Evolutionary conservation across 2,888 invertebrate species (phyloP).

Genomic region (Cataglyphis rosenhaueri): DNA sequence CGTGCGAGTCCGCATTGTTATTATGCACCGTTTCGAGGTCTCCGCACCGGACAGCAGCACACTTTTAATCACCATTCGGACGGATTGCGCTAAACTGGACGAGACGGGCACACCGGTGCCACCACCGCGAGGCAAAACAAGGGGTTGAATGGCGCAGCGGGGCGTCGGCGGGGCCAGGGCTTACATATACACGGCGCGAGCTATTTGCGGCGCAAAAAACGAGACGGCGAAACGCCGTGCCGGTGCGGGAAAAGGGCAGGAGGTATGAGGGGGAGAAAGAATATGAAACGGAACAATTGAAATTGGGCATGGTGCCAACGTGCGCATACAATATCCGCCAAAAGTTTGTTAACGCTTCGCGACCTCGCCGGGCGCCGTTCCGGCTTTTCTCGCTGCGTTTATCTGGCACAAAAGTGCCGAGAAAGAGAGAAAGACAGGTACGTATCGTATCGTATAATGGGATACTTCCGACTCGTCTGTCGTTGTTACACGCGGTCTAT

Average conservation of each 20-base stretch:
- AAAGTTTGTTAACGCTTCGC: slow-evolving; percentile 52
- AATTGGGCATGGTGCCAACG: slow-evolving; percentile 64
- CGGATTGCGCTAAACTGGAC: slow-evolving; percentile 76
- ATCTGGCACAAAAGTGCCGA: slow-evolving; percentile 2
- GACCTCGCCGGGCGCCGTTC: slow-evolving; percentile 10
- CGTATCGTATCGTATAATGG: slow-evolving; percentile 42
- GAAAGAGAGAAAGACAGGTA: not conserved
- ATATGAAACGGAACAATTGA: slow-evolving; percentile 76
- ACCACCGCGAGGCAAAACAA: slow-evolving; percentile 72
- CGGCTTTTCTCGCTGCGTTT: not conserved
- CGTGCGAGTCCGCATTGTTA: slow-evolving; percentile 60
- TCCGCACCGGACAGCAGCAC: slow-evolving; percentile 70
- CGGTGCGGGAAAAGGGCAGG: slow-evolving; percentile 57
- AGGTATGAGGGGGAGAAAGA: slow-evolving; percentile 44
- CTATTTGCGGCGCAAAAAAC: slow-evolving; percentile 64
- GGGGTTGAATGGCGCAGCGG: slow-evolving; percentile 76
- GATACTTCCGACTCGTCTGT: slow-evolving; percentile 62
- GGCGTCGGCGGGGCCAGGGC: slow-evolving; percentile 55
- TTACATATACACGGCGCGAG: slow-evolving; percentile 59
- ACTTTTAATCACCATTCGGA: slow-evolving; percentile 80
- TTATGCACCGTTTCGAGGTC: slow-evolving; percentile 67
- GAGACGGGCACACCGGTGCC: slow-evolving; percentile 55
- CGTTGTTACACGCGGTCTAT: slow-evolving; percentile 68
- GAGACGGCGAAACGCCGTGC: slow-evolving; percentile 46
- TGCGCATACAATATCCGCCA: slow-evolving; percentile 60